Evolutionary conservation across 2,888 invertebrate genomes (phyloP).

Genomic region (Acronicta leporina): DNA sequence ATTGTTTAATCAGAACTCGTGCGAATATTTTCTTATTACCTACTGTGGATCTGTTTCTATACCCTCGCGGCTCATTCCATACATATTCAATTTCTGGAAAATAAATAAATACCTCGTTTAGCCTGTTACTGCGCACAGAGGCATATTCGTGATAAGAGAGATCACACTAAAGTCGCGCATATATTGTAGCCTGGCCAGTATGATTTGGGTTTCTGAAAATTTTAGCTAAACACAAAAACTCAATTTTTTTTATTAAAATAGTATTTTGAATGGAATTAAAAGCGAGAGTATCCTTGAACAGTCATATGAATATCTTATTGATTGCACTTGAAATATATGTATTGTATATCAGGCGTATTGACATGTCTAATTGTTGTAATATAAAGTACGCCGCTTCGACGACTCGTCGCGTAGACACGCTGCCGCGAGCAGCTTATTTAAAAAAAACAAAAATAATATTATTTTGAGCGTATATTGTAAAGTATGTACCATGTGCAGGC

Average conservation of each 20-base stretch:
- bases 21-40: conserved; percentile 30
- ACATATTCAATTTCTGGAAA: background rate
- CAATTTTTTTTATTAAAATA: too few species aligned
- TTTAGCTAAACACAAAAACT: too few species aligned
- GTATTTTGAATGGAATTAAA: background rate
- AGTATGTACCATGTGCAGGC: conserved; percentile 74
- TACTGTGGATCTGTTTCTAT: background rate
- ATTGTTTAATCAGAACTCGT: conserved; percentile 34
- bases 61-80: too few species aligned
- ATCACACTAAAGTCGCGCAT: too few species aligned
- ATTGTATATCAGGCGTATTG: conserved; percentile 39
- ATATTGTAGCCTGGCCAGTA: too few species aligned
- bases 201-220: too few species aligned
- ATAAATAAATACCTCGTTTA: background rate
- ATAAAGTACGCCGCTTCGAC: conserved; percentile 41
- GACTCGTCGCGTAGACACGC: conserved; percentile 50
- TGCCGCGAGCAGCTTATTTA: conserved; percentile 25
- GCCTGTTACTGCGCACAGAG: too few species aligned
- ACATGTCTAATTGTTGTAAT: conserved; percentile 44
- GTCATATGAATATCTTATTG: conserved; percentile 31
- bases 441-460: conserved; percentile 25
- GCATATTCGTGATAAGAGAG: too few species aligned
- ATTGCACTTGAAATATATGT: conserved; percentile 38
- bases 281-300: conserved; percentile 4
- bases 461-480: conserved; percentile 47